Evolutionary conservation across 2,797 vertebrate genomes (phyloP), one percentile per base, ranked within the genome.

Genomic region (Pangasius sanitwongsei): DNA sequence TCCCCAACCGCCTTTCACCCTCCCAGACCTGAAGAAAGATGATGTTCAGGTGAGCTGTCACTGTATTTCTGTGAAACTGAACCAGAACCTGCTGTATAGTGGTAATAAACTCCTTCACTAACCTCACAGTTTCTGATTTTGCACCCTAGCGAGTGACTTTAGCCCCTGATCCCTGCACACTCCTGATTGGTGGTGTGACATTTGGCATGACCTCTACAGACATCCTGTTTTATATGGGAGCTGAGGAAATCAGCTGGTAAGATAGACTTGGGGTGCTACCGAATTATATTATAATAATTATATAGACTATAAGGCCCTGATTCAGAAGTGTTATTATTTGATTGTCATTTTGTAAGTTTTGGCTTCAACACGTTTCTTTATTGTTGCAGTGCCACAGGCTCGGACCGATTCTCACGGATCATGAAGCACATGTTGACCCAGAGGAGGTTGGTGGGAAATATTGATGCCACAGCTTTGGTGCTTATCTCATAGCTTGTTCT

Each of bases 171-270:
- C 98, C 98, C 91, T 99, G 97, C 95, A 99, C 95, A 13, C 94
- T 99, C 72, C 95, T 97, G 53, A 89, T 99, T 18, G 96, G 97
- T 0, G 97, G 97, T 0, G 95, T 98, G 74, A 93, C 97, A 12
- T 90, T 99, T 1, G 98, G 97, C 83, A 70, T 99, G 92, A 99
- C 97, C 0, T 98, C 98, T 90, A 98, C 97, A 0, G 98, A 99
- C 88, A 95, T 99, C 48, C 93, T 99, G 23, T 96, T 99, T 91
- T 97, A 99, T 94, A 97, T 99, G 96, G 96, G 97, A 0, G 96
- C 97, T 0, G 98, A 99, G 92, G 98, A 98, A 95, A 98, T 99
- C 94, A 98, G 97, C 94, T 96, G 97, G 98, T 99, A 93, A 91
- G 13, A 28, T 90, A 41, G 90, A 50, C 8, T 48, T 13, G 20